phyloP scores from a whole-genome alignment of 2,797 vertebrate genomes.

The Scolopax bukidnonensis region DNA sequence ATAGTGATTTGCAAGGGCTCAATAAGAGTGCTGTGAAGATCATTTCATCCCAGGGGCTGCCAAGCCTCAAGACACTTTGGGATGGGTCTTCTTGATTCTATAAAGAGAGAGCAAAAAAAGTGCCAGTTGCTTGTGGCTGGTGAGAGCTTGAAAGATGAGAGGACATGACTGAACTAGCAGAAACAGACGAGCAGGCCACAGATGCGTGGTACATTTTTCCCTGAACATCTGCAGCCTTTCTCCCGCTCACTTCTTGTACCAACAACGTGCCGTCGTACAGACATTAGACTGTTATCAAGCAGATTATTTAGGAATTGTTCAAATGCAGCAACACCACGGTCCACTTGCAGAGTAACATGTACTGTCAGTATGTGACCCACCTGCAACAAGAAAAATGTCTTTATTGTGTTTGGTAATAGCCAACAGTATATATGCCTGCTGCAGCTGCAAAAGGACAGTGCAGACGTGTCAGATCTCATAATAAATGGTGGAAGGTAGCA shows the following conservation, averaged over 20 bases:
- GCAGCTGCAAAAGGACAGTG: not conserved
- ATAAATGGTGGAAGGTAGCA: not conserved
- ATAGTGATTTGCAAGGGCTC: not conserved
- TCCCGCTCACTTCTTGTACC: not conserved
- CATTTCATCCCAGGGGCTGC: not conserved
- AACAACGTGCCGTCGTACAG: not conserved
- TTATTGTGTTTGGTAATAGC: not conserved
- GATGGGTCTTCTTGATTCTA: not conserved
- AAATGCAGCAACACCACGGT: not conserved
- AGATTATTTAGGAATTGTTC: not conserved
- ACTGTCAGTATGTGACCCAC: not conserved
- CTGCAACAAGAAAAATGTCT: slow-evolving; percentile 2
- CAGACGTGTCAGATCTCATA: not conserved
- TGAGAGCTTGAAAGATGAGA: not conserved
- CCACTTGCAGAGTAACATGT: not conserved
- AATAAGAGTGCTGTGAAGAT: not conserved
- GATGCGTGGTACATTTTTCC: not conserved
- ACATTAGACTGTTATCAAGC: not conserved
- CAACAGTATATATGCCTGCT: not conserved
- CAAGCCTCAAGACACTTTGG: not conserved
- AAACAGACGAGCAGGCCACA: not conserved
- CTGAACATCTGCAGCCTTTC: not conserved
- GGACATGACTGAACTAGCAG: not conserved
- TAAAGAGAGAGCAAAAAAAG: not conserved
- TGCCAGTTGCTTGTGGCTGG: not conserved